phyloP scores from a whole-genome alignment of 2,888 invertebrate species.

The Caenorhabditis sp. region DNA sequence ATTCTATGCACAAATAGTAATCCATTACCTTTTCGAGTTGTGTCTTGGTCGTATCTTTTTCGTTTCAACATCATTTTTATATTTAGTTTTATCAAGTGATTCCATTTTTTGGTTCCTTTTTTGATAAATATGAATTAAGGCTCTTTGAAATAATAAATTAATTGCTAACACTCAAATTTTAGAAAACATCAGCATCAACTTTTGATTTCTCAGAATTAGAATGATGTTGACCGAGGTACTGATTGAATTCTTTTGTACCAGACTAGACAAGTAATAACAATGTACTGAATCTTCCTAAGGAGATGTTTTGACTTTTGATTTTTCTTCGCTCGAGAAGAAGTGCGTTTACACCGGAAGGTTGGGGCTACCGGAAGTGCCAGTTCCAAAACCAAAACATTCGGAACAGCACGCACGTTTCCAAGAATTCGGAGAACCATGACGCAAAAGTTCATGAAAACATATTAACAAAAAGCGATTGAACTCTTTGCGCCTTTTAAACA shows the following conservation, averaged over 20 bases:
- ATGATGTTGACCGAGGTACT: not conserved
- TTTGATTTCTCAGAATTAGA: not conserved
- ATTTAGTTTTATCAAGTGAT: not conserved
- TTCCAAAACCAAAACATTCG: not conserved
- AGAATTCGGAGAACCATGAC: not conserved
- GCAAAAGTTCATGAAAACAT: not conserved
- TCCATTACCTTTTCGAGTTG: too few species aligned
- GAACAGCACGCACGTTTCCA: not conserved
- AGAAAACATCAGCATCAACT: not conserved
- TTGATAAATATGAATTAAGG: not conserved
- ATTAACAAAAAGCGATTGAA: not conserved
- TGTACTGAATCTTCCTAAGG: not conserved
- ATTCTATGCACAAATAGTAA: too few species aligned
- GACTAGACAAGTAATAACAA: not conserved
- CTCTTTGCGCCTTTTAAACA: not conserved
- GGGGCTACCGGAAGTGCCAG: too few species aligned
- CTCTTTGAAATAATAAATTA: not conserved
- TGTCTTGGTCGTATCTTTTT: too few species aligned
- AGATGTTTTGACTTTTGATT: not conserved
- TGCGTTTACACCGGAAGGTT: too few species aligned
- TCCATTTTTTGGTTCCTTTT: not conserved
- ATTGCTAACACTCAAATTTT: not conserved
- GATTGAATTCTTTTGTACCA: not conserved
- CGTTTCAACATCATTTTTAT: too few species aligned
- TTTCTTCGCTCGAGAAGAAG: not conserved